A percentile compares a stretch with the other conserved stretches of the same genome.
Evolutionary conservation across 2,113 vertebrate species (phyloP).

Genomic region (Platanista minor): DNA sequence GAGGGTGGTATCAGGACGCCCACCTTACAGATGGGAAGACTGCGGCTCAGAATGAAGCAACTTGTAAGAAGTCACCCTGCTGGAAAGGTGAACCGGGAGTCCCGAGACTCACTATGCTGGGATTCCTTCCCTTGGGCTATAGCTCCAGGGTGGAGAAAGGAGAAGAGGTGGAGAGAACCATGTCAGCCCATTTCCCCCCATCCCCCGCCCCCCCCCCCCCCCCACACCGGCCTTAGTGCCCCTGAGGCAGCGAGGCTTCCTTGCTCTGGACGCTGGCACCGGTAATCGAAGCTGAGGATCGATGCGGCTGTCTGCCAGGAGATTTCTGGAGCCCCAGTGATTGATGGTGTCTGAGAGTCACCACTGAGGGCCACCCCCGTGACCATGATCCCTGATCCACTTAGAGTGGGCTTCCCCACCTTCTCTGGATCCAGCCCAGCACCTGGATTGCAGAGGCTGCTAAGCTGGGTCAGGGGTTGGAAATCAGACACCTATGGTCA

Average conservation of each 20-base stretch:
- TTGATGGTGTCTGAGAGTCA: background rate
- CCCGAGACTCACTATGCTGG: background rate
- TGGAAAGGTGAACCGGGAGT: background rate
- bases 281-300: fast-evolving
- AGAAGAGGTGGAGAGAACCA: background rate
- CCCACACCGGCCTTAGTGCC: too few relatives aligned
- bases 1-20: background rate
- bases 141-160: background rate
- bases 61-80: background rate
- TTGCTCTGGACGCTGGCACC: background rate
- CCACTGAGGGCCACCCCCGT: fast-evolving
- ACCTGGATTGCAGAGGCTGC: too few relatives aligned
- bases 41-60: background rate
- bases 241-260: too few relatives aligned
- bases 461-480: background rate
- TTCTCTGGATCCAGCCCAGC: background rate
- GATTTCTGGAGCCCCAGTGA: background rate
- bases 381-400: background rate
- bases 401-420: background rate
- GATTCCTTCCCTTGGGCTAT: background rate
- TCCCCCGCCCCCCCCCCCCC: background rate
- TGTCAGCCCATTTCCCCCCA: fast-evolving
- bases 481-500: background rate
- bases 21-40: background rate
- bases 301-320: background rate